Conservation (phyloP, 2,888 invertebrate species). For the Chrysolina americana region DNA sequence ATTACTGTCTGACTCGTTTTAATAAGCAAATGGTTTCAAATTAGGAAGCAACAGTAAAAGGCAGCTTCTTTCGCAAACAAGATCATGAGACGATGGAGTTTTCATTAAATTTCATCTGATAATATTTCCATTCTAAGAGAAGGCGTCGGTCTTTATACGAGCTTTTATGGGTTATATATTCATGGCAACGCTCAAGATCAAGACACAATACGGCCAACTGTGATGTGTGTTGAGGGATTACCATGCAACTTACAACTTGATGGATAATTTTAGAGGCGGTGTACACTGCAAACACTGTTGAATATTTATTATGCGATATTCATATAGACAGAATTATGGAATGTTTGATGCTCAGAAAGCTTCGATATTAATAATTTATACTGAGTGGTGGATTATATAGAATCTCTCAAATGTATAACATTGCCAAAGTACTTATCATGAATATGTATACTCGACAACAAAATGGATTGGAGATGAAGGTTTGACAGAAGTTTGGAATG, state of each 20-base stretch:
- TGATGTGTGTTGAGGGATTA: conserved; percentile 63
- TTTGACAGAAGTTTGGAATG: background rate
- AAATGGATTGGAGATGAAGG: background rate
- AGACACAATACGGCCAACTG: conserved; percentile 65
- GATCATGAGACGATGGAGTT: conserved; percentile 45
- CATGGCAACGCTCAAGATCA: conserved; percentile 67
- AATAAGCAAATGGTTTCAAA: conserved; percentile 62
- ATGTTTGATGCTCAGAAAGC: conserved; percentile 23
- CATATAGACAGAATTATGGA: conserved; percentile 48
- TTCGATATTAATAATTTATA: conserved; percentile 17
- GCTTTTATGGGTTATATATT: conserved; percentile 65
- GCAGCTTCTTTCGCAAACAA: conserved; percentile 59
- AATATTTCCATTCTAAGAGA: conserved; percentile 34
- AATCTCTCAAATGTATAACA: background rate
- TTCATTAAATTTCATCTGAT: conserved; percentile 41
- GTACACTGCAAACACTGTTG: conserved; percentile 63
- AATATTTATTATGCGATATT: conserved; percentile 60
- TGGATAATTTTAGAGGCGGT: conserved; percentile 63
- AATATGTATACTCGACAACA: conserved; percentile 11
- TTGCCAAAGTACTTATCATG: background rate
- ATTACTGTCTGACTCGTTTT: conserved; percentile 52
- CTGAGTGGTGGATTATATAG: conserved; percentile 18
- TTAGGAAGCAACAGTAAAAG: conserved; percentile 60
- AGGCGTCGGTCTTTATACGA: conserved; percentile 55
- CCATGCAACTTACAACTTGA: conserved; percentile 61